phyloP scores from a whole-genome alignment of 2,888 invertebrate genomes.

The Coleophora flavipennella region DNA sequence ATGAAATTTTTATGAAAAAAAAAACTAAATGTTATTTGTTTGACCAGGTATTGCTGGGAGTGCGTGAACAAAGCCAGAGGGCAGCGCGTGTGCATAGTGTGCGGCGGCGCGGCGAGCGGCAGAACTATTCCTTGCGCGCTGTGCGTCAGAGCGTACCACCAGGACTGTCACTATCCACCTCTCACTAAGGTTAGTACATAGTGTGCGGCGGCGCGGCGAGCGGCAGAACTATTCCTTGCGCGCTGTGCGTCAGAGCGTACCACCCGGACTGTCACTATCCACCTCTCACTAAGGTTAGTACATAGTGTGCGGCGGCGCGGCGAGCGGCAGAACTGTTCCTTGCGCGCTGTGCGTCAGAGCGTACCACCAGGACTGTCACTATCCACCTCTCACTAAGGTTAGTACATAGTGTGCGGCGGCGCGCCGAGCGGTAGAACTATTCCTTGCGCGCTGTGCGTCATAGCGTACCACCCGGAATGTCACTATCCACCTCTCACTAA shows the following conservation, averaged over 20 bases:
- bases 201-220: conserved; percentile 83
- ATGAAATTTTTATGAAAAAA: no score
- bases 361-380: conserved; percentile 94
- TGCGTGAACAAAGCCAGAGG: conserved; percentile 95
- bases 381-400: conserved; percentile 77
- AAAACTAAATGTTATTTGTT: no score
- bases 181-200: conserved; percentile 59
- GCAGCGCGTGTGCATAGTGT: conserved; percentile 94
- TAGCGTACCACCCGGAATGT: no score
- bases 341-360: conserved; percentile 94
- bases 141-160: conserved; percentile 93
- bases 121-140: conserved; percentile 89
- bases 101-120: conserved; percentile 75
- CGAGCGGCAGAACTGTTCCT: conserved; percentile 76
- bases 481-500: no score
- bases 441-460: no score
- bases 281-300: conserved; percentile 54
- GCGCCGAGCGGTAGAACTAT: no score
- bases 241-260: conserved; percentile 91
- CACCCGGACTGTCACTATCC: conserved; percentile 96
- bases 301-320: conserved; percentile 87
- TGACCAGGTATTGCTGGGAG: conserved; percentile 96
- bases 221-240: conserved; percentile 84
- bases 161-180: conserved; percentile 93
- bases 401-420: no score